Base-by-base conservation (phyloP, 2,113 vertebrate species). In the Corvus hawaiiensis region DNA sequence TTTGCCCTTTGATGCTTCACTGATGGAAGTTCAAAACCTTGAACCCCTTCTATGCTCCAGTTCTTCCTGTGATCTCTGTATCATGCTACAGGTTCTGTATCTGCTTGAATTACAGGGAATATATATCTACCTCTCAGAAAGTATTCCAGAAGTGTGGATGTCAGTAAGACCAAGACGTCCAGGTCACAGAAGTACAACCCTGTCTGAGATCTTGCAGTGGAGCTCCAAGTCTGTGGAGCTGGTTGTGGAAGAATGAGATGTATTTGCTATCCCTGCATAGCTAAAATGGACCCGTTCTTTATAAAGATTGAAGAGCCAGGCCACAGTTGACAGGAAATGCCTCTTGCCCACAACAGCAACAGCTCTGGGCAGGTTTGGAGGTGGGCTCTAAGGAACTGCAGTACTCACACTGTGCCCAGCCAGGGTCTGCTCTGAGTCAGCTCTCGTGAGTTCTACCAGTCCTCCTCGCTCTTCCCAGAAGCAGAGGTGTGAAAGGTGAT, bases 221-320 rank as follows among this genome's bases (percentile, higher is more conserved):
- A 81, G 6, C 54, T 82, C 67, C 39, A 71, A 72, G 48, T 22
- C 41, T 77, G 4, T 12, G 59, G 73, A 91, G 37, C 43, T 82
- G 69, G 11, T 20, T 63, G 24, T 46, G 30, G 62, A 24, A 83
- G 37, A 79, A 17, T 0, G 2, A 71, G 33, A 16, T 79, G n/a
- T 1, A 1, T 43, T 64, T 28, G 4, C 27, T 61, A 10, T 13
- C 33, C 6, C 19, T 20, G 6, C 1, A 2, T 4, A 56, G n/a
- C 35, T 83, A 54, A 88, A 88, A 51, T 7, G 10, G n/a, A 68
- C 20, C 43, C 75, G 23, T 35, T 82, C 49, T 68, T 51, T 33
- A 18, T 4, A 33, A 27, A 80, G 39, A 32, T 23, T 51, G 67
- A 72, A 49, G 30, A 75, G 18, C 39, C 48, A 72, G 39, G 35